Evolutionary conservation across 2,113 vertebrate genomes (phyloP), one percentile per base, ranked within the genome.

Genomic region (Coturnix japonica): DNA sequence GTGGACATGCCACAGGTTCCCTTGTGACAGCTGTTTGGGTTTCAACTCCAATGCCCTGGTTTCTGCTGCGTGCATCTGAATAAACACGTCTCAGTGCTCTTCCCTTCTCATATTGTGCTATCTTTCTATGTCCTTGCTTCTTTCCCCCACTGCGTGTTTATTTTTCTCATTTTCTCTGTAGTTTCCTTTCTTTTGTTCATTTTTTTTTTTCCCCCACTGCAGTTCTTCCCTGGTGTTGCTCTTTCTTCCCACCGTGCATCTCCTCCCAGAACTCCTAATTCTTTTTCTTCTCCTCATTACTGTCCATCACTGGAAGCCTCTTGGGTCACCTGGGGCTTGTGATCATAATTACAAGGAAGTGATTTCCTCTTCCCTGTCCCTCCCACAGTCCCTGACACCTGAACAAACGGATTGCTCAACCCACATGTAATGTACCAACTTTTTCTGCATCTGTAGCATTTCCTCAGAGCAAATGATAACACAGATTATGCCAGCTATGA

Each of bases 231-330:
- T 0, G 3, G 37, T 88, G 33, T 71, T 90, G n/a, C 12, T 77
- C 46, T 85, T 83, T 92, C 64, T 82, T 66, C 47, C 35, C 23
- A 22, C 35, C 33, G 64, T 28, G 43, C 64, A 76, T 11, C 35
- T 89, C 46, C 22, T 93, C 47, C 25, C 74, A 73, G 37, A 73
- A 59, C 67, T 75, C 31, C 44, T 43, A 63, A 80, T 87, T 76
- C 33, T 85, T 13, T 84, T 90, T 81, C 49, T 87, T 92, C 85
- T 87, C 81, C 79, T 92, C 64, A 74, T 91, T 92, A 60, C 64
- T 87, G 63, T 85, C 75, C 79, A 67, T 91, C 69, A 64, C 35
- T 25, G n/a, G 66, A 43, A 74, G n/a, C 49, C 80, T 83, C 83
- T 82, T 64, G 28, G 53, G 13, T 84, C 44, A 82, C 37, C 74